Percentiles rank a stretch among this genome's conserved stretches.
These are phyloP conservation scores for Spongilla lacustris DNA, from an alignment of 37 sponge, comb jelly and placozoan species.

Conservation along the genomic window DNA sequence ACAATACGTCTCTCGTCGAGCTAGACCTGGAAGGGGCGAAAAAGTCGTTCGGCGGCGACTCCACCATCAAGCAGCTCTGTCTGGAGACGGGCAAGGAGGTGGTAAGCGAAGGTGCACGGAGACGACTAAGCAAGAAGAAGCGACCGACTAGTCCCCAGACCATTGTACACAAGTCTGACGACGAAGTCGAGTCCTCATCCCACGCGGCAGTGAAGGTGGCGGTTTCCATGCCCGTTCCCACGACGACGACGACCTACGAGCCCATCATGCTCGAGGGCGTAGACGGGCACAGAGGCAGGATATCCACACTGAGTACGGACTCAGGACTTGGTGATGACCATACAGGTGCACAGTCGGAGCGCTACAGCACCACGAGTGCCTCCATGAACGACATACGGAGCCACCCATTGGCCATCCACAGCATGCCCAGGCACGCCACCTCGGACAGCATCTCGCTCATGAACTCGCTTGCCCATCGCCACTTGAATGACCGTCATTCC, in stretches of 20 bases:
- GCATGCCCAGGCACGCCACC: background rate
- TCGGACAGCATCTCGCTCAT: background rate
- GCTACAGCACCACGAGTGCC: background rate
- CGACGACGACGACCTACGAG: background rate
- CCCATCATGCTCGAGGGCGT: background rate
- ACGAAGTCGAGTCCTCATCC: background rate
- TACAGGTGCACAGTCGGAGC: background rate
- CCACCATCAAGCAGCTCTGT: background rate
- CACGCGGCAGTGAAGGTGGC: background rate
- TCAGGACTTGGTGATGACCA: slow-evolving; percentile 51
- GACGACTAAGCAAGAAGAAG: background rate
- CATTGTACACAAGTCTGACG: background rate
- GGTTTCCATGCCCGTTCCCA: background rate
- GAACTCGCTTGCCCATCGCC: background rate
- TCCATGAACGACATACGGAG: background rate
- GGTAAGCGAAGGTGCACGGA: background rate
- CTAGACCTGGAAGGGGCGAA: background rate
- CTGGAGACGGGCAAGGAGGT: background rate
- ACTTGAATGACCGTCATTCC: slow-evolving; percentile 10
- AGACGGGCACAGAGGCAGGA: background rate
- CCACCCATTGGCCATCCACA: background rate
- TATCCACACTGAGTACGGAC: slow-evolving; percentile 23
- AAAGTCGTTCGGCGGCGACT: background rate
- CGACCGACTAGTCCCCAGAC: background rate
- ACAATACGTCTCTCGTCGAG: background rate